Evolutionary conservation across 2,113 vertebrate genomes (phyloP), one percentile per base, ranked within the genome.

Genomic region (Pyrgilauda ruficollis): DNA sequence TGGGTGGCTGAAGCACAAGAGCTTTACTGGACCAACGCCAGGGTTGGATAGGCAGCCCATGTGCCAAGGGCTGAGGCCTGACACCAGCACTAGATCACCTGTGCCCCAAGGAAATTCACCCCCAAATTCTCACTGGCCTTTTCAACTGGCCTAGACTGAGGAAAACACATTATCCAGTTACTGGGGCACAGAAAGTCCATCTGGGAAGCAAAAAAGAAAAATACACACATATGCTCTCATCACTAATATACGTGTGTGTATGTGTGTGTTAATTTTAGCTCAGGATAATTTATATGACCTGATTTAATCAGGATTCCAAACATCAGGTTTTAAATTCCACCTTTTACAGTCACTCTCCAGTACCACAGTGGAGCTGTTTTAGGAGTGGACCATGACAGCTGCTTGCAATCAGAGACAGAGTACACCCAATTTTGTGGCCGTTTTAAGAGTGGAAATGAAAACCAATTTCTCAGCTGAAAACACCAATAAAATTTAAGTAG

Each of bases 401-500:
- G 89, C 86, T 74, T 84, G 83, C 64, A 90, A 67, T 96, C 91
- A 96, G 66, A 90, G 50, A 76, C 64, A 84, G 67, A 79, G 62
- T 66, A 91, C 50, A 90, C 76, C 24, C 64, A 56, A 62, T 81
- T 94, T 81, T 83, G 83, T 74, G 83, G 43, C 66, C 85, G 50
- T 80, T 95, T 96, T 94, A 96, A 90, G 91, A 95, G 89, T 95
- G 82, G 89, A 96, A 96, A 94, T 61, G 63, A 94, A 95, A 95
- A 89, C 81, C 79, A 91, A 94, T 90, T 96, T 94, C 93, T 96
- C 84, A 70, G 74, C 63, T 87, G 84, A 96, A 96, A 96, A 91
- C 84, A 93, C 63, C 91, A 96, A 95, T 94, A 96, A 93, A 97
- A 89, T 95, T 90, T 87, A 94, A 96, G 87, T 85, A 97, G 94